A percentile compares a stretch with the other conserved stretches of the same genome.
Evolutionary conservation across 2,888 invertebrate genomes (phyloP).

Genomic region (Acanthoscelides obtectus): DNA sequence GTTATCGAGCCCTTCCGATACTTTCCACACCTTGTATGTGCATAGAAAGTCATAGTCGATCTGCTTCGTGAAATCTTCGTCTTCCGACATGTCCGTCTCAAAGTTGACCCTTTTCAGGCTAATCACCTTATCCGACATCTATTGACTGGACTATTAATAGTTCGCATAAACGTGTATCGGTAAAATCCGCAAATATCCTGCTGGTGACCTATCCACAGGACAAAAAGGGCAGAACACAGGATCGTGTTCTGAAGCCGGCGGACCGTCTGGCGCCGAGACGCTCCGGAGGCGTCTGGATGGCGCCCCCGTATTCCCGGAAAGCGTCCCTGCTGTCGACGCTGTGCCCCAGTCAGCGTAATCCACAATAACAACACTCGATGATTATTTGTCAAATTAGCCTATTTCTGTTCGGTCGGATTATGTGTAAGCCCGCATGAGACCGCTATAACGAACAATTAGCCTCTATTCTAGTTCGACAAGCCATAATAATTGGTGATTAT

Average conservation of each 20-base stretch:
- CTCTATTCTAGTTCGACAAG: not conserved
- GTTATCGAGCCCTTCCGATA: no score
- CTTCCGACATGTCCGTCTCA: no score
- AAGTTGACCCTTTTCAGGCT: no score
- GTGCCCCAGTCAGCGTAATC: not conserved
- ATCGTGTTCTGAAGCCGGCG: not conserved
- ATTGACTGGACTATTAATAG: no score
- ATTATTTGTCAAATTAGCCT: conserved; percentile 1
- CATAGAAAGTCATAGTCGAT: no score
- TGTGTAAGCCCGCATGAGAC: not conserved
- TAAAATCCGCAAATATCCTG: conserved; percentile 4
- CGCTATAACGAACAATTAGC: not conserved
- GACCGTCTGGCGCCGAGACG: not conserved
- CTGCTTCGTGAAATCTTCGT: no score
- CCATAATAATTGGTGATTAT: not conserved
- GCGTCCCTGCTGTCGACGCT: conserved; percentile 8
- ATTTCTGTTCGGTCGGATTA: not conserved
- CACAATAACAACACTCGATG: not conserved
- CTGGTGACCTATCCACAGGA: conserved; percentile 1
- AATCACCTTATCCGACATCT: no score
- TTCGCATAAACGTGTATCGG: no score
- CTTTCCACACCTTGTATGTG: no score
- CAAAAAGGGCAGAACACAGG: not conserved
- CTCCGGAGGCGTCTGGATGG: conserved; percentile 10
- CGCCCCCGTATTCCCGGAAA: conserved; percentile 5